Conservation (phyloP, 37 sponge, comb jelly and placozoan species). For the Bolinopsis microptera region DNA sequence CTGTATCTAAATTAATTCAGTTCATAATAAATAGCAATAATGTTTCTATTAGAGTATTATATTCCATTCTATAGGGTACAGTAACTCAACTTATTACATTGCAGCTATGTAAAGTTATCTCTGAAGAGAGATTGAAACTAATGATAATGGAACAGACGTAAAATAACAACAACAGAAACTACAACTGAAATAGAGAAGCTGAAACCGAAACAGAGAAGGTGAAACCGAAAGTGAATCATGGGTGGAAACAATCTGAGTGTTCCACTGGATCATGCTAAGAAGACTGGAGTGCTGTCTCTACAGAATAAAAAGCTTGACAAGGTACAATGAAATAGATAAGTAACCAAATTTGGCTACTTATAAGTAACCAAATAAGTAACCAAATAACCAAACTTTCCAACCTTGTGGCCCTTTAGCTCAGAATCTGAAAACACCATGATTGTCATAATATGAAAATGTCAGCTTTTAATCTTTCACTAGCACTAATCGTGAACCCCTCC, state of each 20-base stretch:
- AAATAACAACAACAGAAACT: background rate
- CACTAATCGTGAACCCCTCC: too few relatives aligned
- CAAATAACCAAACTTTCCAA: too few relatives aligned
- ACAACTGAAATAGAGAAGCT: background rate
- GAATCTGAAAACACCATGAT: too few relatives aligned
- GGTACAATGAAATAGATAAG: background rate
- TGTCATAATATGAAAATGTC: too few relatives aligned
- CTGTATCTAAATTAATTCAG: too few relatives aligned
- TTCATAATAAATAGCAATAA: too few relatives aligned
- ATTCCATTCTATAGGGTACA: too few relatives aligned
- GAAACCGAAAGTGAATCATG: background rate
- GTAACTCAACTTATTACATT: background rate
- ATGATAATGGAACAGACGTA: background rate
- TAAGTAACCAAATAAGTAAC: too few relatives aligned
- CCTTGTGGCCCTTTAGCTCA: too few relatives aligned
- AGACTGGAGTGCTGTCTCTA: constrained; percentile 48
- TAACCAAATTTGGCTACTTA: background rate
- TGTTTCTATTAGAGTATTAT: too few relatives aligned
- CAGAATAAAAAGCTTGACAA: constrained; percentile 50
- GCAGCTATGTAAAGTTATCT: background rate
- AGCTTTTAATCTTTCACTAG: too few relatives aligned
- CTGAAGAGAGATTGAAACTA: background rate
- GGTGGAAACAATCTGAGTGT: constrained; percentile 55
- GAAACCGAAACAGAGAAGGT: background rate
- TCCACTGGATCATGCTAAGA: constrained; percentile 56